Conservation (phyloP, 1,140 invertebrate species). For the Penaeus vannamei region DNA sequence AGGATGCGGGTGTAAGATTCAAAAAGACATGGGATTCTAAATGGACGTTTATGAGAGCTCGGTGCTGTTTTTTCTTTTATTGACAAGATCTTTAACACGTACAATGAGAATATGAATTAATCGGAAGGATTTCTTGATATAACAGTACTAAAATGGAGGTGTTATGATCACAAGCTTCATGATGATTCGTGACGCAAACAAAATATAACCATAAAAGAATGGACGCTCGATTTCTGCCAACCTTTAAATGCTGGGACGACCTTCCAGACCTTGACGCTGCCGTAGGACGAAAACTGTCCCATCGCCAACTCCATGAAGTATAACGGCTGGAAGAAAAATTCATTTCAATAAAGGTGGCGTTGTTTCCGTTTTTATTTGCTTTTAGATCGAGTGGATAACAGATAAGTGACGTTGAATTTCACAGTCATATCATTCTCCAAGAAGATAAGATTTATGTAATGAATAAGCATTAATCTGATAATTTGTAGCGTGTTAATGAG, state of each 20-base stretch:
- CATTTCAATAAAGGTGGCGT: slow-evolving; percentile 28
- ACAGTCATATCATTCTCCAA: no score
- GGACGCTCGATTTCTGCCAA: slow-evolving; percentile 44
- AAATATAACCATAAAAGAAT: neutral
- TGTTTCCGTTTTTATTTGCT: no score
- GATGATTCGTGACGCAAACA: neutral
- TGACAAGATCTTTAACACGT: neutral
- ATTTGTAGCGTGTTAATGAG: no score
- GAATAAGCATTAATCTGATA: no score
- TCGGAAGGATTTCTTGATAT: neutral
- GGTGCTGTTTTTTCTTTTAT: neutral
- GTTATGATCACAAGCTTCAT: neutral
- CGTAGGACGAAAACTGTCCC: slow-evolving; percentile 74
- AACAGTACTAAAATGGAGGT: neutral
- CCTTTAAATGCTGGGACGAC: slow-evolving; percentile 71
- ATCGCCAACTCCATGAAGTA: slow-evolving; percentile 71
- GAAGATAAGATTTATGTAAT: no score
- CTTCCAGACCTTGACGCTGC: slow-evolving; percentile 71
- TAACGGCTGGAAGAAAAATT: slow-evolving; percentile 69
- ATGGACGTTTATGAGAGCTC: no score
- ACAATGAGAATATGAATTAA: neutral
- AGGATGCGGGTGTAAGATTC: no score
- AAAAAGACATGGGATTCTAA: neutral
- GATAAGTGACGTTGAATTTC: no score
- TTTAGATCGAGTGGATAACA: no score